Evolutionary conservation across 1,140 invertebrate genomes (phyloP), one percentile per base, ranked within the genome.

Genomic region (Drosophila malerkotliana): DNA sequence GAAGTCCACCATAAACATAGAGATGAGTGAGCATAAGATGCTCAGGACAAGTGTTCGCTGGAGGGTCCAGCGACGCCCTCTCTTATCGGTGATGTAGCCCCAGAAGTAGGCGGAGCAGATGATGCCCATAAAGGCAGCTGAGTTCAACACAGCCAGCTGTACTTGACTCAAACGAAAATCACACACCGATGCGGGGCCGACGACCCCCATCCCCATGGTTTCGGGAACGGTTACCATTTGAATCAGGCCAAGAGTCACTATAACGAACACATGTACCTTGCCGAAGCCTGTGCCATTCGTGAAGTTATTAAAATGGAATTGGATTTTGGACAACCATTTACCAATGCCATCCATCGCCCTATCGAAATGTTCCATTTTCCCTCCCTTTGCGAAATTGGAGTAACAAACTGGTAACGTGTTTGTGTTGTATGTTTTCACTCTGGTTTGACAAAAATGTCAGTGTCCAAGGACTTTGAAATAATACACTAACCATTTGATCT

Each of bases 81-180:
- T 92, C 1, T 93, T 93, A 73, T 96, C 96, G 0, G 94, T 94
- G 18, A 96, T 80, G 12, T 94, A 94, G 7, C 95, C 95, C 95
- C 95, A 96, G 12, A 95, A 69, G 37, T 94, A 91, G 0, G 92
- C 92, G 0, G 93, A 94, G n/a, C 93, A 71, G 6, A 94, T 93
- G 53, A 93, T 92, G 48, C 94, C 94, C 49, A 90, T 18, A 49
- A 91, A 91, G 3, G 59, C 63, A 1, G 87, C 80, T 0, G 84
- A 72, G 9, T 60, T 69, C 8, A 92, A 45, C 26, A 90, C 59
- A 6, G 92, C 88, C 55, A 92, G 67, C 32, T 92, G 77, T 12
- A 71, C 53, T n/a, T 87, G 73, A 8, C 72, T 91, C 49, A 92
- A 66, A 1, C 56, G 49, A 6, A 92, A 55, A 55, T 92, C 92